These are phyloP conservation scores for Rhyacophila brunnea DNA, from an alignment of 1,140 invertebrate species.

Conservation along the genomic window DNA sequence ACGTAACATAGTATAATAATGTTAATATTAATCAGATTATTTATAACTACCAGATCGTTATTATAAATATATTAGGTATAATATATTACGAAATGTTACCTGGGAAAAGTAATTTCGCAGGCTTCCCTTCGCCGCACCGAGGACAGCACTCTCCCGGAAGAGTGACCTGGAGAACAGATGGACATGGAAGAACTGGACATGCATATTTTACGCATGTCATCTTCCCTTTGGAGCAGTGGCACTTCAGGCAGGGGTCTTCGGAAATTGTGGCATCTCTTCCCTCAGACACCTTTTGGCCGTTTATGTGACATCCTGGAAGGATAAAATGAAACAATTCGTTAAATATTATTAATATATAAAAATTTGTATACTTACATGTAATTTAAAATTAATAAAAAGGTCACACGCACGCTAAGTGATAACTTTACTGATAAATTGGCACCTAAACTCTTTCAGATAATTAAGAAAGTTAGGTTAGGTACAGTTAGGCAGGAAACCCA, in stretches of 20 bases:
- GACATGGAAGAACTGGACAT: conserved; percentile 82
- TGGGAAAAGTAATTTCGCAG: conserved; percentile 52
- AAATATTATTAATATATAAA: too few relatives aligned
- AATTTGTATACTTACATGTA: too few relatives aligned
- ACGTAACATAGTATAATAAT: too few relatives aligned
- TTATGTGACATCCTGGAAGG: conserved; percentile 71
- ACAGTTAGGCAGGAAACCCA: too few relatives aligned
- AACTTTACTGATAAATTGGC: too few relatives aligned
- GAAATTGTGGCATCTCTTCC: conserved; percentile 74
- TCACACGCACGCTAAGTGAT: too few relatives aligned
- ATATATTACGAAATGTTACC: conserved; percentile 42
- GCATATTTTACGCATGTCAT: conserved; percentile 80
- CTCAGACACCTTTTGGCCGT: conserved; percentile 64
- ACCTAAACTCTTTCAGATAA: too few relatives aligned
- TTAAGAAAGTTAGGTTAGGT: too few relatives aligned
- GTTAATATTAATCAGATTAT: too few relatives aligned
- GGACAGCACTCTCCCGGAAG: conserved; percentile 81
- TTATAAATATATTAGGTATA: conserved; percentile 6
- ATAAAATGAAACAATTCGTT: too few relatives aligned
- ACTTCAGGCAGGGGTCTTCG: conserved; percentile 85
- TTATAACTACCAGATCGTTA: too few relatives aligned
- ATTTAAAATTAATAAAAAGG: too few relatives aligned
- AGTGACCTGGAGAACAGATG: conserved; percentile 61
- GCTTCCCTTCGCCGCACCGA: conserved; percentile 65
- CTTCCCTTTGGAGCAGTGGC: conserved; percentile 72